A percentile compares a stretch with the other conserved stretches of the same genome.
Conservation (phyloP, 1,140 invertebrate genomes). For the Stegodyphus mimosarum region DNA sequence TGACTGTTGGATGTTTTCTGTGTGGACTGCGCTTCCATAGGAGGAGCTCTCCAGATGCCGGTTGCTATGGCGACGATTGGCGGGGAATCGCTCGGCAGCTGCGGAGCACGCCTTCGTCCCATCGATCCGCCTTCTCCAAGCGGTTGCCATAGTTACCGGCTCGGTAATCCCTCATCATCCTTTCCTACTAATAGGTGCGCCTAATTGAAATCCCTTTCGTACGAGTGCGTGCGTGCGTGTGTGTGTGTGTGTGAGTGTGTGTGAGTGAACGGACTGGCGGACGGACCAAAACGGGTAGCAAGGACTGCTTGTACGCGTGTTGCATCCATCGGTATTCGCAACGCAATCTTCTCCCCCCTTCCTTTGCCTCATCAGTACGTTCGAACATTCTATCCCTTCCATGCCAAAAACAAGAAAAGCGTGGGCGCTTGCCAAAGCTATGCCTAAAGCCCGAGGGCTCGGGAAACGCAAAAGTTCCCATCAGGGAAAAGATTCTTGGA, state of each 20-base stretch:
- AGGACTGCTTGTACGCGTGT: neutral
- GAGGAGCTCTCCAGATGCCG: slow-evolving; percentile 55
- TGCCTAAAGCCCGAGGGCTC: slow-evolving; percentile 9
- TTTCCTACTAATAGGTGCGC: slow-evolving; percentile 55
- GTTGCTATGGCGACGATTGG: slow-evolving; percentile 43
- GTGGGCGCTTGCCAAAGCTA: slow-evolving; percentile 31
- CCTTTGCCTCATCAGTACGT: neutral
- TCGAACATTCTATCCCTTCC: neutral
- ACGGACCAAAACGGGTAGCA: neutral
- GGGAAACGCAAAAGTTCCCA: neutral
- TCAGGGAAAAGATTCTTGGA: neutral
- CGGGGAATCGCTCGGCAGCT: slow-evolving; percentile 42
- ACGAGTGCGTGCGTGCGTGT: slow-evolving; percentile 7
- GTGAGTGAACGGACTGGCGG: neutral
- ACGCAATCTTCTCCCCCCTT: neutral
- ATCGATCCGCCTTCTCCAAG: slow-evolving; percentile 55
- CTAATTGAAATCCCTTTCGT: slow-evolving; percentile 56
- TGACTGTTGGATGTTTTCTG: slow-evolving; percentile 14
- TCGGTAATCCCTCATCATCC: slow-evolving; percentile 60
- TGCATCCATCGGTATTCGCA: neutral
- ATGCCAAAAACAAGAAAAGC: slow-evolving; percentile 27
- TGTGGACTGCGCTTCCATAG: neutral
- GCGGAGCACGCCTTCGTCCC: slow-evolving; percentile 53
- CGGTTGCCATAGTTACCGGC: slow-evolving; percentile 40
- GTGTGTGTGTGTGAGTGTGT: neutral